A percentile compares a stretch with the other conserved stretches of the same genome.
phyloP scores from a whole-genome alignment of 2,113 vertebrate species.

The Brachypteracias leptosomus region DNA sequence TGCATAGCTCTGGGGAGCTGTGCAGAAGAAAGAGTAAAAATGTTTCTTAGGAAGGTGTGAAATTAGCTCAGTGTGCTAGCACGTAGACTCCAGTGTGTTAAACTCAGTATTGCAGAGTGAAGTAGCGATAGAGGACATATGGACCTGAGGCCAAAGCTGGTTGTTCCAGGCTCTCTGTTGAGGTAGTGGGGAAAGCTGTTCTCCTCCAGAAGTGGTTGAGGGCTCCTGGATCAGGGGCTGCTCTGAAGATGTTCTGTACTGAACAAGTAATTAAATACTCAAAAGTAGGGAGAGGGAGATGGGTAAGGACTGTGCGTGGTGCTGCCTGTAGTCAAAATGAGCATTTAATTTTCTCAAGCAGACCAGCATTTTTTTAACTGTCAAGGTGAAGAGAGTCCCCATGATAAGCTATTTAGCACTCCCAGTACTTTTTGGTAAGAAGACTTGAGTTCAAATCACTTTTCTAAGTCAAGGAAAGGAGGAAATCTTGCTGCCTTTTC shows the following conservation, averaged over 20 bases:
- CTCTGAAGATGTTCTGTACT: background rate
- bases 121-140: accelerated
- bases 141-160: accelerated
- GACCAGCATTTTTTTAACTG: background rate
- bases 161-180: background rate
- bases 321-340: background rate
- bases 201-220: background rate
- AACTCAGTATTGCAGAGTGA: accelerated
- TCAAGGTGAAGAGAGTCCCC: background rate
- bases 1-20: background rate
- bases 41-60: background rate
- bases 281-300: background rate
- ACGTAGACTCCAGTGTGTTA: background rate
- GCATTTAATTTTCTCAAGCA: background rate
- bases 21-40: background rate
- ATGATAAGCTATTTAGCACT: background rate
- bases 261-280: background rate
- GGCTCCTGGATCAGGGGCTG: background rate
- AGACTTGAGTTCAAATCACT: background rate
- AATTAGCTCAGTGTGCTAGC: background rate
- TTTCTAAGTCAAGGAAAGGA: background rate
- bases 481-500: background rate
- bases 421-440: background rate
- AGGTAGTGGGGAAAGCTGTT: background rate
- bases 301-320: background rate